Evolutionary conservation across 2,888 invertebrate genomes (phyloP).

Genomic region (Acanthopleura granulata): DNA sequence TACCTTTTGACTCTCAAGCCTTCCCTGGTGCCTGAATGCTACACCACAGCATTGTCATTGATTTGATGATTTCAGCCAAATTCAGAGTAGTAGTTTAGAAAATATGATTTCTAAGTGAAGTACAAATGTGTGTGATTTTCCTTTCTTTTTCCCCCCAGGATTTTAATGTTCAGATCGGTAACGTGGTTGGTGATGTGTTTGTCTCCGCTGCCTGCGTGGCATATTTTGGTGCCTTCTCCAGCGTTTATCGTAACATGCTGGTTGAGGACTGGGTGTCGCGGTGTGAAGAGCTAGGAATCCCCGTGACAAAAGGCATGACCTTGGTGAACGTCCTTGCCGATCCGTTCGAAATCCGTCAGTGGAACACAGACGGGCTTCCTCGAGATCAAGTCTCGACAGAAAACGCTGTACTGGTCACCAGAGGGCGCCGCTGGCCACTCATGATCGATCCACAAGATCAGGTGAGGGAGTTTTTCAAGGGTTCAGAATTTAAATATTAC

Average conservation of each 20-base stretch:
- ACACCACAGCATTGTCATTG: too few species aligned
- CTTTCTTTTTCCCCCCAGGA: slow-evolving; percentile 36
- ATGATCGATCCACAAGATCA: slow-evolving; percentile 72
- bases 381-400: slow-evolving; percentile 70
- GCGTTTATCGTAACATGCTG: slow-evolving; percentile 71
- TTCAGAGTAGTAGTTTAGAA: too few species aligned
- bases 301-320: slow-evolving; percentile 80
- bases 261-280: slow-evolving; percentile 78
- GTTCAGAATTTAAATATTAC: too few species aligned
- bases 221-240: slow-evolving; percentile 71
- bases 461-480: slow-evolving; percentile 37
- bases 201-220: slow-evolving; percentile 70
- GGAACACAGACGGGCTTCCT: slow-evolving; percentile 70
- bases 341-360: slow-evolving; percentile 76
- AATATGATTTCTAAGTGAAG: too few species aligned
- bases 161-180: slow-evolving; percentile 66
- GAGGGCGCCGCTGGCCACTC: slow-evolving; percentile 70
- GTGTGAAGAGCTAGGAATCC: slow-evolving; percentile 78
- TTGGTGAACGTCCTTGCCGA: slow-evolving; percentile 70
- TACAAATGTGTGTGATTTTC: too few species aligned
- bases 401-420: slow-evolving; percentile 70
- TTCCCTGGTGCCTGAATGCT: too few species aligned
- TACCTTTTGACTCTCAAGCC: too few species aligned
- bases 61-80: too few species aligned
- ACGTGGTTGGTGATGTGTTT: slow-evolving; percentile 70